These are phyloP conservation scores for Apogon hyalosoma DNA, from an alignment of 2,797 vertebrate species.

Conservation along the genomic window DNA sequence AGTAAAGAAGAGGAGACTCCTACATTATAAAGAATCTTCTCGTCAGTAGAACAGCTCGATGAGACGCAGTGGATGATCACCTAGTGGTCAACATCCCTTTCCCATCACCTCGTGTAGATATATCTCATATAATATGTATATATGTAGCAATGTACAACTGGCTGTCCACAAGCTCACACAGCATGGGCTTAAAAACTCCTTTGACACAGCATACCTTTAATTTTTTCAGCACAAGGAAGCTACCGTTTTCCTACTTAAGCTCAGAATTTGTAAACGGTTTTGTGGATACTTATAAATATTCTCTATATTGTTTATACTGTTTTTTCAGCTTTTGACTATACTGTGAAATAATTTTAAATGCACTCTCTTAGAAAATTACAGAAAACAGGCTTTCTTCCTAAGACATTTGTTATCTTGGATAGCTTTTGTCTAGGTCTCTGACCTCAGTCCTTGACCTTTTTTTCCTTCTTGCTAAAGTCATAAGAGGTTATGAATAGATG, in stretches of 20 bases:
- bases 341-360: slow-evolving; percentile 81
- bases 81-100: slow-evolving; percentile 19
- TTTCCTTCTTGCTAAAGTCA: slow-evolving; percentile 43
- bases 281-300: slow-evolving; percentile 33
- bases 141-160: slow-evolving; percentile 72
- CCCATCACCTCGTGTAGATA: slow-evolving; percentile 53
- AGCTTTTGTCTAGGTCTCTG: slow-evolving; percentile 31
- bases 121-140: slow-evolving; percentile 57
- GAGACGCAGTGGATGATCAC: slow-evolving; percentile 32
- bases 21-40: slow-evolving; percentile 72
- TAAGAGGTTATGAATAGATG: slow-evolving; percentile 48
- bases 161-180: slow-evolving; percentile 60
- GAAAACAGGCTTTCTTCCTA: slow-evolving; percentile 34
- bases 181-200: slow-evolving; percentile 53
- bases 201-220: slow-evolving; percentile 43
- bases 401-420: slow-evolving; percentile 25
- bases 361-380: slow-evolving; percentile 68
- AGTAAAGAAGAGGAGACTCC: slow-evolving; percentile 79
- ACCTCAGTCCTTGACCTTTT: slow-evolving; percentile 38
- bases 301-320: slow-evolving; percentile 52
- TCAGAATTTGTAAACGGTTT: slow-evolving; percentile 43
- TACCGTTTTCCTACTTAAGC: slow-evolving; percentile 42
- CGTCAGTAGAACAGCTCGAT: slow-evolving; percentile 65
- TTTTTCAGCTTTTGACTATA: slow-evolving; percentile 65
- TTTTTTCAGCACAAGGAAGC: slow-evolving; percentile 71